A percentile compares a stretch with the other conserved stretches of the same genome.
Evolutionary conservation across 2,797 vertebrate species (phyloP).

Genomic region (Caiman crocodilus): DNA sequence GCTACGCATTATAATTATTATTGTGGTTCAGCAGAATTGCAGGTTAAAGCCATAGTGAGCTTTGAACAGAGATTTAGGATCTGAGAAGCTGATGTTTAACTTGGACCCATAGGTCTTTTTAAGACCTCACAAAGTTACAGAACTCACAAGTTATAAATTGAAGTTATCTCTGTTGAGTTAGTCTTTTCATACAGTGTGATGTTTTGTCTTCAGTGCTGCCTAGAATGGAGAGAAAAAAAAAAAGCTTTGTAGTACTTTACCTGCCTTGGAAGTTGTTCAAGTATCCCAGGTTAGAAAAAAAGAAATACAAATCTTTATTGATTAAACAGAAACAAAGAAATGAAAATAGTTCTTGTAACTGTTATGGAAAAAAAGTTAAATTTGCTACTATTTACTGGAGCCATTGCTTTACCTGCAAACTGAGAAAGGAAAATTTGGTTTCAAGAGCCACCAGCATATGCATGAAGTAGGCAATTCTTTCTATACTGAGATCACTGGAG

Average conservation of each 20-base stretch:
- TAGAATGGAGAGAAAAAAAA: neutral
- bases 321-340: constrained; percentile 4
- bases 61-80: neutral
- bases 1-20: neutral
- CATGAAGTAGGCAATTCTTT: neutral
- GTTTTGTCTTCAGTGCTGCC: constrained; percentile 2
- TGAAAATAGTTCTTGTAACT: neutral
- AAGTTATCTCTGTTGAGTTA: neutral
- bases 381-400: neutral
- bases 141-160: neutral
- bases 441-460: neutral
- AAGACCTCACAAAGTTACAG: no score
- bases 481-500: neutral
- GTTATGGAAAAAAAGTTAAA: neutral
- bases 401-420: neutral
- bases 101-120: neutral
- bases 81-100: constrained; percentile 10
- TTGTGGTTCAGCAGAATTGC: neutral
- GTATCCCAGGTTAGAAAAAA: neutral
- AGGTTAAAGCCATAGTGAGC: neutral
- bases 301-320: neutral
- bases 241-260: neutral
- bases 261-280: neutral
- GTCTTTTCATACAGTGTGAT: neutral
- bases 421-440: neutral